These are phyloP conservation scores for Drosophila pegasa DNA, from an alignment of 2,888 invertebrate species.

Conservation along the genomic window DNA sequence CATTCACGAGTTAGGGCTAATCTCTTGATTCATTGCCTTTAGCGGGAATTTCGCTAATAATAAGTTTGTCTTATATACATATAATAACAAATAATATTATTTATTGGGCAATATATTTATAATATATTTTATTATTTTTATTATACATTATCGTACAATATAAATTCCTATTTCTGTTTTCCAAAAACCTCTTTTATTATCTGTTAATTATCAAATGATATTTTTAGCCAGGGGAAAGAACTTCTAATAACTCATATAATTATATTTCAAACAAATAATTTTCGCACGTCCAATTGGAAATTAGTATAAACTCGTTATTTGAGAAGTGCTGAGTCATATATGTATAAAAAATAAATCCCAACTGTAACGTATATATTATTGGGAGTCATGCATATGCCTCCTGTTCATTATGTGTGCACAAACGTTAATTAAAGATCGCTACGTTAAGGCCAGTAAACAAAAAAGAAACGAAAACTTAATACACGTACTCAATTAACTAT, in stretches of 20 bases:
- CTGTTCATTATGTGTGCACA: not conserved
- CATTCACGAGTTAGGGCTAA: not conserved
- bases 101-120: not conserved
- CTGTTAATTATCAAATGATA: not conserved
- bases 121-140: too few relatives aligned
- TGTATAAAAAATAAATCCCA: slow-evolving; percentile 8
- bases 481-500: slow-evolving; percentile 50
- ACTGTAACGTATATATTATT: slow-evolving; percentile 1
- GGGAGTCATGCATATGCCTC: not conserved
- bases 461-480: slow-evolving; percentile 29
- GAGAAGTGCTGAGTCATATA: slow-evolving; percentile 7
- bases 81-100: too few relatives aligned
- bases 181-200: not conserved
- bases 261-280: not conserved
- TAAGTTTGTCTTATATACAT: not conserved
- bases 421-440: slow-evolving; percentile 26
- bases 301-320: slow-evolving; percentile 11
- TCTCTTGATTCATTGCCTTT: not conserved
- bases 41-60: not conserved
- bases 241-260: not conserved
- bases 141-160: too few relatives aligned
- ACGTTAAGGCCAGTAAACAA: slow-evolving; percentile 1
- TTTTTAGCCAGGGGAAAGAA: not conserved
- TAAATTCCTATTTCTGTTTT: not conserved
- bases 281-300: not conserved